Evolutionary conservation across 2,113 vertebrate species (phyloP).

Genomic region (Galeopterus variegatus): DNA sequence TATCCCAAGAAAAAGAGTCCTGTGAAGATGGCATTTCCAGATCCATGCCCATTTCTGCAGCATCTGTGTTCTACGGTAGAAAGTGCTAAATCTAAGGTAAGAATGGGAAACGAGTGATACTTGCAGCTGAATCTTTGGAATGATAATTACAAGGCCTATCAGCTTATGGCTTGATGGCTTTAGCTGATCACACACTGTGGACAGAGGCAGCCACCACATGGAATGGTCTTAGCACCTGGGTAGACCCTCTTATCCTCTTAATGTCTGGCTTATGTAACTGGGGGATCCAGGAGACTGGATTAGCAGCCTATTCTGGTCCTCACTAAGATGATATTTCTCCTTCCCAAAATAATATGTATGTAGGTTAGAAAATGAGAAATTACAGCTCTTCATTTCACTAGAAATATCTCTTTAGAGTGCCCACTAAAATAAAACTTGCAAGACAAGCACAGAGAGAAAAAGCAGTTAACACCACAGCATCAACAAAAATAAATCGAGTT

Average conservation of each 20-base stretch:
- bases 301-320: background rate
- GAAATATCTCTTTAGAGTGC: constrained; percentile 40
- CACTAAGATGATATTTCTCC: background rate
- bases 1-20: background rate
- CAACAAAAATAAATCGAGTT: constrained; percentile 1
- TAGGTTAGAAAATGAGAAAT: constrained; percentile 61
- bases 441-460: constrained; percentile 33
- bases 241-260: constrained; percentile 10
- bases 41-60: background rate
- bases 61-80: background rate
- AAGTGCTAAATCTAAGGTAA: background rate
- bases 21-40: background rate
- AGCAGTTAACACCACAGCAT: constrained; percentile 25
- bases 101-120: background rate
- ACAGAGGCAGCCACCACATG: background rate
- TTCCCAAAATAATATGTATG: constrained; percentile 40
- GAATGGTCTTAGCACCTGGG: background rate
- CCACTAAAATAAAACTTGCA: constrained; percentile 70
- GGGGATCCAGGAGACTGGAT: background rate
- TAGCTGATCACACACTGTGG: background rate
- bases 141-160: background rate
- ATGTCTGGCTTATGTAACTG: background rate
- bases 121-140: background rate
- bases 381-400: background rate
- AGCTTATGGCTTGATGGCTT: background rate